Base-by-base conservation (phyloP, 2,888 invertebrate genomes). In the Diogma glabrata region DNA sequence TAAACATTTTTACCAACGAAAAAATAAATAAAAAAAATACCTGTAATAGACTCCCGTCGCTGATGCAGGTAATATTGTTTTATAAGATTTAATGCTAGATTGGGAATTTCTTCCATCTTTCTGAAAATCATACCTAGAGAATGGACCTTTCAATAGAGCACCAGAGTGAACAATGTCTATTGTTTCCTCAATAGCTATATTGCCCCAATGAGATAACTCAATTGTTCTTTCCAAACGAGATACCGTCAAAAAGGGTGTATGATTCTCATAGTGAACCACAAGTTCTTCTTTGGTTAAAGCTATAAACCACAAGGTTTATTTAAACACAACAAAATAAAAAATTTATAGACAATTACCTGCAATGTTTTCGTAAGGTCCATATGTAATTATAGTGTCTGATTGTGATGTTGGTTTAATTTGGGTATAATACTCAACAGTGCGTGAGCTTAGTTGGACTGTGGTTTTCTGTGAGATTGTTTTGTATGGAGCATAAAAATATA, bases 161-260 rank as follows among this genome's bases (percentile, higher is more conserved):
- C 99, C 99, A 45, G 87, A 85, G 64, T 99, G 97, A 17, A 84
- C 75, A 57, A 99, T 75, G 66, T 95, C 91, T 58, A 97, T 80
- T 7, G 85, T 82, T 67, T 99, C 99, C 66, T 97, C 95, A 1
- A 99, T 78, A 19, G 97, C 97, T 61, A 99, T 90, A 64, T 97
- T 96, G 8, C 97, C 97, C 99, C 99, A 99, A 67, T 99, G 97
- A 0, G 97, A 99, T 3, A 99, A 82, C 72, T 99, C 97, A 60
- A 99, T 87, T 0, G 81, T 73, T 47, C 99, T 78, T 60, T 89
- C 87, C 58, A 99, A 69, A 45, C 78, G 77, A 1, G 87, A 88
- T 0, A 96, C 91, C n/a, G 91, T 90, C 57, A 99, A 72, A 71
- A 99, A 99, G 24, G 97, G 95, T 36, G 87, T 79, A 66, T 95